phyloP scores from a whole-genome alignment of 23 tunicate genomes.

The Halocynthia roretzi region DNA sequence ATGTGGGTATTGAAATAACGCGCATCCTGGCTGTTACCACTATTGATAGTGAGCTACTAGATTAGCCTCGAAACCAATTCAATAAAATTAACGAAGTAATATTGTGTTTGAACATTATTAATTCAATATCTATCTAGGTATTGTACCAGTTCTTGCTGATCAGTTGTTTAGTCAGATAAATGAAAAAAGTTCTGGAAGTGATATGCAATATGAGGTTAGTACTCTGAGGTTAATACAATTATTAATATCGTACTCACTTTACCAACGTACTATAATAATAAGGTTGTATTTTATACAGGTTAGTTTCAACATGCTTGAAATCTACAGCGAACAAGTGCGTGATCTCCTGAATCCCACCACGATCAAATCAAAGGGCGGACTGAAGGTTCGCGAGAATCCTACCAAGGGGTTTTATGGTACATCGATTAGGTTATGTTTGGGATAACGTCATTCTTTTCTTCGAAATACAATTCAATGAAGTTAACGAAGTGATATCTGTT shows the following conservation, averaged over 20 bases:
- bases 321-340: constrained; percentile 70
- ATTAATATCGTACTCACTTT: not conserved
- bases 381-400: constrained; percentile 31
- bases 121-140: not conserved
- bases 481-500: not conserved
- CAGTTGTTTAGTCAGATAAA: constrained; percentile 10
- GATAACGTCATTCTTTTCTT: not conserved
- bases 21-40: too few species aligned
- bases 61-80: not conserved
- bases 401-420: constrained; percentile 20
- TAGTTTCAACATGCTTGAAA: constrained; percentile 67
- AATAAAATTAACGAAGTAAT: not conserved
- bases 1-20: too few species aligned
- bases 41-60: too few species aligned
- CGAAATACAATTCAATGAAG: not conserved
- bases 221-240: not conserved
- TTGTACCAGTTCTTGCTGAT: constrained; percentile 26
- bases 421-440: too few species aligned
- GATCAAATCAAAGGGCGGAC: constrained; percentile 19
- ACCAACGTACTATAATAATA: not conserved
- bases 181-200: not conserved
- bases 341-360: constrained; percentile 37
- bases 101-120: not conserved
- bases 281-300: constrained; percentile 26
- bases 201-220: constrained; percentile 15